Evolutionary conservation across 2,797 vertebrate species (phyloP), one percentile per base, ranked within the genome.

Genomic region (Borostomias antarcticus): DNA sequence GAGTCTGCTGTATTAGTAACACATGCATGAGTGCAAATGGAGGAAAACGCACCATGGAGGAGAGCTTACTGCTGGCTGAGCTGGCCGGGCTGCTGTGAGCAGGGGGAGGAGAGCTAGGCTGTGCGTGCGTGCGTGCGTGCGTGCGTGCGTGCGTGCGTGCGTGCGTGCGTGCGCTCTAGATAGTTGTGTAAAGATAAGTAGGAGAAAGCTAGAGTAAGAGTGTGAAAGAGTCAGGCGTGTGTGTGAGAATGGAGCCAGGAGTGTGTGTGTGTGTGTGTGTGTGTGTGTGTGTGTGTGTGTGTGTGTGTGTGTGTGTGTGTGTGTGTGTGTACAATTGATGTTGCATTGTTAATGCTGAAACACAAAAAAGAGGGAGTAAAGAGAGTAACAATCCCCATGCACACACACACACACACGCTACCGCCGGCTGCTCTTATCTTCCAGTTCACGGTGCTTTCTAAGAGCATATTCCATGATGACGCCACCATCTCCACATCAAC

Each of bases 21-120:
- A 85, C 86, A 83, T 86, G 78, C 84, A 83, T 83, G 80, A 84
- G 78, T 86, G 79, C 74, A 88, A 87, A 87, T 82, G 73, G 68
- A 66, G 72, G 21, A 43, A 25, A 81, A 78, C 48, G 74, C 70
- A 70, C 54, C 21, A 11, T 78, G 19, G 15, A 51, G 23, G 52
- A 62, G 69, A 29, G 37, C 63, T 73, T 48, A 69, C 26, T 69
- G 67, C 81, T 72, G 74, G 53, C 62, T 52, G 30, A 58, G 13
- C 64, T 62, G 61, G 70, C 58, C 53, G 58, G 33, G 50, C 64
- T 67, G 66, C 48, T 62, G 69, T 54, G 30, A 62, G 32, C 62
- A 54, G 62, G 62, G 29, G 61, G 47, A 68, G 52, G 45, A 51
- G 50, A 37, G 43, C 63, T 53, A 60, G 32, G 9, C 17, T 37